These are phyloP conservation scores for Strongylocentrotus purpuratus DNA, from an alignment of 35 echinoderm and acorn worm species.

Conservation along the genomic window DNA sequence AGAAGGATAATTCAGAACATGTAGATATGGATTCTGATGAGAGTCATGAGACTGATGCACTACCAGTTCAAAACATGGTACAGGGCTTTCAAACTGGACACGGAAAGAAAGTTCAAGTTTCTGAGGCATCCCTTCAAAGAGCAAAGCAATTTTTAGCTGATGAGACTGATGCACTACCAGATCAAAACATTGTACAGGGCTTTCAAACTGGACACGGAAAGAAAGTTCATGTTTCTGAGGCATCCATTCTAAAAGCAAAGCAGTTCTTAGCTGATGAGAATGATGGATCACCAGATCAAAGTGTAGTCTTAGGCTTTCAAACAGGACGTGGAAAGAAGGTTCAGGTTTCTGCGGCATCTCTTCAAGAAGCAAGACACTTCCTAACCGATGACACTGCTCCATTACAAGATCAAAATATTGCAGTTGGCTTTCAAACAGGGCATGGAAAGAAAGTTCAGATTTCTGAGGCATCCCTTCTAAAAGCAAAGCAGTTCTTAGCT, in stretches of 20 bases:
- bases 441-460: too few species aligned
- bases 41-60: too few species aligned
- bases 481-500: too few species aligned
- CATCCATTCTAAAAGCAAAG: neutral
- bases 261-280: neutral
- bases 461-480: too few species aligned
- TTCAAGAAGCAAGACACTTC: slow-evolving; percentile 52
- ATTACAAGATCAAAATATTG: neutral
- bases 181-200: slow-evolving; percentile 10
- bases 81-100: too few species aligned
- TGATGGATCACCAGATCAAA: neutral
- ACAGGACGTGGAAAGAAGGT: slow-evolving; percentile 26
- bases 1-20: neutral
- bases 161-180: neutral
- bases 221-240: slow-evolving; percentile 42
- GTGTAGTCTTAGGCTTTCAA: neutral
- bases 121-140: too few species aligned
- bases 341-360: slow-evolving; percentile 54
- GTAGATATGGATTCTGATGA: neutral
- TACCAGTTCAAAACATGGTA: neutral
- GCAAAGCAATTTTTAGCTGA: slow-evolving; percentile 34
- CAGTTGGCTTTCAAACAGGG: too few species aligned
- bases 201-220: slow-evolving; percentile 65
- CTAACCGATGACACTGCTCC: neutral
- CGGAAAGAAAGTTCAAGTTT: too few species aligned